Evolutionary conservation across 2,113 vertebrate genomes (phyloP).

Genomic region (Camelus dromedarius): DNA sequence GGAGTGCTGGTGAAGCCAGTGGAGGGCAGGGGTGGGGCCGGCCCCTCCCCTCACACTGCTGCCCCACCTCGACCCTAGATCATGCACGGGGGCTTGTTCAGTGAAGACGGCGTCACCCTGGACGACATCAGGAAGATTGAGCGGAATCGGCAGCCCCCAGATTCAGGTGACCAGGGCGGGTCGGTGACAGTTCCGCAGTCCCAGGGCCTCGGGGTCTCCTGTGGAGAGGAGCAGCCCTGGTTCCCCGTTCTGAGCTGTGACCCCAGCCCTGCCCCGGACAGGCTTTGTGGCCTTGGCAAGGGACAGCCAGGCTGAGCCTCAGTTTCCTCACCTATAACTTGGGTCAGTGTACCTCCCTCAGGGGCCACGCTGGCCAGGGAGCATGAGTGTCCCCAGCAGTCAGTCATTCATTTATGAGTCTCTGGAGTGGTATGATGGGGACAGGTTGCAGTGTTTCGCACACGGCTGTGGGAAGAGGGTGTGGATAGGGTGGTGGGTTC

Average conservation of each 20-base stretch:
- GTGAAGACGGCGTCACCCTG: slow-evolving; percentile 95
- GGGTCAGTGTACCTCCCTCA: fast-evolving
- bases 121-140: slow-evolving; percentile 95
- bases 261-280: fast-evolving
- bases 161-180: slow-evolving; percentile 84
- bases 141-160: slow-evolving; percentile 89
- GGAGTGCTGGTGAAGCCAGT: fast-evolving
- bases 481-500: too few species aligned
- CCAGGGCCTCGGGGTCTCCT: not conserved
- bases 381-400: fast-evolving
- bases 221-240: fast-evolving
- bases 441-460: too few species aligned
- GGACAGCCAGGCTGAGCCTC: not conserved
- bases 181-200: not conserved
- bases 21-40: fast-evolving
- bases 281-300: not conserved
- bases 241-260: not conserved
- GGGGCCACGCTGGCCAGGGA: fast-evolving
- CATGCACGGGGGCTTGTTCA: slow-evolving; percentile 97
- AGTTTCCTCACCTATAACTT: not conserved
- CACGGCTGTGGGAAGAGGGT: not conserved
- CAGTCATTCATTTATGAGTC: fast-evolving
- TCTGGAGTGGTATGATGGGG: not conserved
- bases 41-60: not conserved
- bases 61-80: slow-evolving; percentile 85